Conservation (phyloP, 2,797 vertebrate genomes). For the Tapirus indicus region DNA sequence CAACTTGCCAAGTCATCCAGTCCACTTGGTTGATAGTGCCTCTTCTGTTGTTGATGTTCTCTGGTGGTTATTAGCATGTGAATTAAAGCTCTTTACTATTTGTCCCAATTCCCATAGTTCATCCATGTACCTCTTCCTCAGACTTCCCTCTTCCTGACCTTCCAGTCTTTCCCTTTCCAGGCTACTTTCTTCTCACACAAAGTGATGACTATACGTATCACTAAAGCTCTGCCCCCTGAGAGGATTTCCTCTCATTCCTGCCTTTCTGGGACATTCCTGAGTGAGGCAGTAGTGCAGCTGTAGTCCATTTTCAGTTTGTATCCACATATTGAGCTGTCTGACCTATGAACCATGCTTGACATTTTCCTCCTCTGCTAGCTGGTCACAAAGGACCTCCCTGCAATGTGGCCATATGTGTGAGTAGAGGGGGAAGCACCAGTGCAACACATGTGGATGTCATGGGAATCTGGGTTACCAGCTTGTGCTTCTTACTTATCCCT, state of each 20-base stretch:
- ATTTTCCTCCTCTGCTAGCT: neutral
- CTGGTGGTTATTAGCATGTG: neutral
- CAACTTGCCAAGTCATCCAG: neutral
- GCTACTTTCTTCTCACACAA: neutral
- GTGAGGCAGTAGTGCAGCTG: neutral
- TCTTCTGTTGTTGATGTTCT: neutral
- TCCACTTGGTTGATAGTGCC: neutral
- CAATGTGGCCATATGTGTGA: neutral
- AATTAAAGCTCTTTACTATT: neutral
- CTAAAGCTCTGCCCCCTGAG: neutral
- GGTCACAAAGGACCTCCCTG: neutral
- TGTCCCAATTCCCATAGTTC: neutral
- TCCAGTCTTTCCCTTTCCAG: neutral
- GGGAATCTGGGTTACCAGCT: neutral
- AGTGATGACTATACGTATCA: neutral
- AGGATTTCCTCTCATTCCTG: neutral
- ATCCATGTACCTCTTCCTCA: neutral
- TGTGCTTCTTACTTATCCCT: neutral
- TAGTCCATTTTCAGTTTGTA: neutral
- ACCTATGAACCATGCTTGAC: neutral
- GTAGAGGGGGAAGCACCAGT: neutral
- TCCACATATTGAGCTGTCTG: neutral
- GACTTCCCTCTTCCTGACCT: neutral
- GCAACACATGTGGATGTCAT: neutral
- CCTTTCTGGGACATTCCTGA: neutral